Evolutionary conservation across 2,888 invertebrate genomes (phyloP), one percentile per base, ranked within the genome.

Genomic region (Beris chalybata): DNA sequence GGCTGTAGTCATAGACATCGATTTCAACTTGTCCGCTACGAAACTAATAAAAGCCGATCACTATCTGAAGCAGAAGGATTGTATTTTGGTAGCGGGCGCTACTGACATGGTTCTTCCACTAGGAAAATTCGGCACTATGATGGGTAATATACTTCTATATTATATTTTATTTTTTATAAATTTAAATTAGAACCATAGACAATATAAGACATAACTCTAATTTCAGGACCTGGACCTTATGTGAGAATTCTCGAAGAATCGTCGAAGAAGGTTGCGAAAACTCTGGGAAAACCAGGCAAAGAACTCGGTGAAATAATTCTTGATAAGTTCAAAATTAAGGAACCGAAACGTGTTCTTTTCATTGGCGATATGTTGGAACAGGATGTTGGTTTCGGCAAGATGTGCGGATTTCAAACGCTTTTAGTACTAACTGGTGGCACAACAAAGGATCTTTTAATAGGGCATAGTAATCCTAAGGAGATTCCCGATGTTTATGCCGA

Each of bases 301-400:
- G 70, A 71, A 2, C 68, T 83, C 52, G 79, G 76, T 22, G 72
- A 80, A 0, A 67, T 76, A 67, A 38, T 79, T 1, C 55, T 73
- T 2, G 67, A 73, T 55, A 71, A 61, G 29, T 78, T 73, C 53
- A 67, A 75, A 1, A 72, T 92, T 29, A 77, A 76, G 0, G 83
- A 89, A 67, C 85, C 90, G 0, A 81, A 82, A 32, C 83, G 89
- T 69, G 88, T 89, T 0, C 79, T 95, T 5, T 93, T 95, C 85
- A 88, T 95, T 74, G 95, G 95, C 44, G 95, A 95, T 77, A 88
- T 90, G 90, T 83, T 90, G 48, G 87, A 89, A 68, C 92, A 93
- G 74, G 94, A 95, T 78, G 85, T 95, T 48, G 83, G 84, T 1
- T 86, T 94, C 71, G 94, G 91, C 0, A 86, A 83, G 59, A 81